Conservation (phyloP, 1,140 invertebrate species). For the Dreissena rostriformis region DNA sequence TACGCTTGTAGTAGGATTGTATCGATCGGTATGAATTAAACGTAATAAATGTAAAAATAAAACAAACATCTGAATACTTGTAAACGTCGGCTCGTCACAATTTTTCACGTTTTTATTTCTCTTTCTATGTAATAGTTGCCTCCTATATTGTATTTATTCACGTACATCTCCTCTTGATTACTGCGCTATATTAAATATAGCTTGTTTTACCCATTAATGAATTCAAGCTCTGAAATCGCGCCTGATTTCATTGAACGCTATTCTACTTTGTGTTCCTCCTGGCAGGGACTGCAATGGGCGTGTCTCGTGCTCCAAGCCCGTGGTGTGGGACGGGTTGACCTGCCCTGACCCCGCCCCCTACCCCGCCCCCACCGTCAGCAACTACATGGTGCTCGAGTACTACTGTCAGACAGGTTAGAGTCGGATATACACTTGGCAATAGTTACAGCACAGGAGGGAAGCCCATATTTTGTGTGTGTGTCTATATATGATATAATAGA, state of each 20-base stretch:
- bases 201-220: background rate
- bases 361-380: constrained; percentile 2
- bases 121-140: too few species aligned
- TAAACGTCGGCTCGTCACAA: too few species aligned
- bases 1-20: too few species aligned
- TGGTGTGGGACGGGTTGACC: constrained; percentile 6
- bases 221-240: background rate
- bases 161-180: background rate
- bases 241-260: background rate
- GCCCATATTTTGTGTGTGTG: too few species aligned
- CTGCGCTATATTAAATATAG: background rate
- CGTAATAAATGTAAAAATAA: too few species aligned
- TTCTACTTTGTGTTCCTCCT: background rate
- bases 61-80: too few species aligned
- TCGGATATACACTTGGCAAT: background rate
- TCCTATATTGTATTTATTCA: too few species aligned
- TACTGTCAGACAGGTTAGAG: constrained; percentile 36
- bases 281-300: background rate
- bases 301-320: background rate
- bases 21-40: too few species aligned
- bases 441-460: background rate
- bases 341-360: background rate
- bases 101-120: too few species aligned
- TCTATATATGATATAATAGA: too few species aligned
- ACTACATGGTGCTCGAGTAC: constrained; percentile 40